Evolutionary conservation across 2,888 invertebrate genomes (phyloP).

Genomic region (Drosophila borborema): DNA sequence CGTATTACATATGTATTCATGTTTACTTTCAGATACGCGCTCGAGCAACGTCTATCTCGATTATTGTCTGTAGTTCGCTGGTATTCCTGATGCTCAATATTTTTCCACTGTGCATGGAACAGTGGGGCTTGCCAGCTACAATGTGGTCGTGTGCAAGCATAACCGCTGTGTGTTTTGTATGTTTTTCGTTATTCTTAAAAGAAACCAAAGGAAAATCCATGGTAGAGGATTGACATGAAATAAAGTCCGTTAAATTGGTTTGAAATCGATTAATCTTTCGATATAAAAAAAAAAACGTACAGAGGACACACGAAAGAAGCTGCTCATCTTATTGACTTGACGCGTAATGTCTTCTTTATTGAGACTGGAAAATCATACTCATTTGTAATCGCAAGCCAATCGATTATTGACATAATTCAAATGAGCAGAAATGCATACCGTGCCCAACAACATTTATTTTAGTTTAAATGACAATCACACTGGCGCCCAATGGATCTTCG

Average conservation of each 20-base stretch:
- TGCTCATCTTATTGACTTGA: background rate
- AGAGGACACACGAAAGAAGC: background rate
- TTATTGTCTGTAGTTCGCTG: constrained; percentile 69
- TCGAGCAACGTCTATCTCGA: constrained; percentile 68
- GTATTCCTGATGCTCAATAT: constrained; percentile 77
- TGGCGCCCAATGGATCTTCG: background rate
- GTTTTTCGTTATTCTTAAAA: constrained; percentile 63
- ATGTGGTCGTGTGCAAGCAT: constrained; percentile 73
- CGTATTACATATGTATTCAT: background rate
- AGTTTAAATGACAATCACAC: background rate
- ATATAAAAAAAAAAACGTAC: background rate
- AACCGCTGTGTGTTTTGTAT: constrained; percentile 61
- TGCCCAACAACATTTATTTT: background rate
- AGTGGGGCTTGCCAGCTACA: constrained; percentile 63
- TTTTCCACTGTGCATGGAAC: constrained; percentile 75
- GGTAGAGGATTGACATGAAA: constrained; percentile 50
- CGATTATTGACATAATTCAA: background rate
- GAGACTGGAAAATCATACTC: no score
- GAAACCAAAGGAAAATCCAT: constrained; percentile 81
- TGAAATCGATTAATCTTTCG: background rate
- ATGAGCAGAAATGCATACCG: no score
- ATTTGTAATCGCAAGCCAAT: background rate
- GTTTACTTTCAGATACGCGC: constrained; percentile 75
- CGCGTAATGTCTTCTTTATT: no score
- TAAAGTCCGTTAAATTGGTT: background rate